Conservation (phyloP, 2,888 invertebrate genomes). For the Balanococcus diminutus region DNA sequence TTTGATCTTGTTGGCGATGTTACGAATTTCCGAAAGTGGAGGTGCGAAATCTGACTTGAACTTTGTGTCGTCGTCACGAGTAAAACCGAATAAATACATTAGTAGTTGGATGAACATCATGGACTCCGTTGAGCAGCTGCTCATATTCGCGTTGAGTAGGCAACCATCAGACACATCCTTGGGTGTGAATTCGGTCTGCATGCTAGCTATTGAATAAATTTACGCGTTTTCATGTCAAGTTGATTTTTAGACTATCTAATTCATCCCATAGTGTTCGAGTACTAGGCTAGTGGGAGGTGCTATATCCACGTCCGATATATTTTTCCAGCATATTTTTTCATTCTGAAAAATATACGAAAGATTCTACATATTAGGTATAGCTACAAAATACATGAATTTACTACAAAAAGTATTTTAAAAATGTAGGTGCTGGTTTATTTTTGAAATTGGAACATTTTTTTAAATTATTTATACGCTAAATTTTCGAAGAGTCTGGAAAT, state of each 20-base stretch:
- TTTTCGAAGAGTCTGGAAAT: too few species aligned
- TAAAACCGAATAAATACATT: conserved; percentile 58
- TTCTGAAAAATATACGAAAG: neutral
- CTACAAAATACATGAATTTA: too few species aligned
- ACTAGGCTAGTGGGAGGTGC: neutral
- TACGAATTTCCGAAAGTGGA: neutral
- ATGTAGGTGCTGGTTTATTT: too few species aligned
- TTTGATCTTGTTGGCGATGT: conserved; percentile 39
- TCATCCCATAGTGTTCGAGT: conserved; percentile 38
- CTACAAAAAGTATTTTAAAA: too few species aligned
- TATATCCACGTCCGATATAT: neutral
- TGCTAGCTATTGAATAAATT: neutral
- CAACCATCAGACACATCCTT: conserved; percentile 57
- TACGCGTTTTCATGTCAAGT: conserved; percentile 8
- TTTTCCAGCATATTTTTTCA: neutral
- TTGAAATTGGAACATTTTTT: too few species aligned
- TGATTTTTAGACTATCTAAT: neutral
- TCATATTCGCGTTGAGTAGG: conserved; percentile 55
- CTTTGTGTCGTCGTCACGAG: conserved; percentile 44
- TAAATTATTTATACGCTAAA: too few species aligned
- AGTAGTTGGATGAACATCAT: conserved; percentile 59
- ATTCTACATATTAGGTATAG: too few species aligned
- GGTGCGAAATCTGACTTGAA: neutral
- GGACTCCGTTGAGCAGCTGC: conserved; percentile 57
- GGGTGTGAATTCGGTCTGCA: conserved; percentile 54